Evolutionary conservation across 2,113 vertebrate genomes (phyloP).

Genomic region (Malurus melanocephalus): DNA sequence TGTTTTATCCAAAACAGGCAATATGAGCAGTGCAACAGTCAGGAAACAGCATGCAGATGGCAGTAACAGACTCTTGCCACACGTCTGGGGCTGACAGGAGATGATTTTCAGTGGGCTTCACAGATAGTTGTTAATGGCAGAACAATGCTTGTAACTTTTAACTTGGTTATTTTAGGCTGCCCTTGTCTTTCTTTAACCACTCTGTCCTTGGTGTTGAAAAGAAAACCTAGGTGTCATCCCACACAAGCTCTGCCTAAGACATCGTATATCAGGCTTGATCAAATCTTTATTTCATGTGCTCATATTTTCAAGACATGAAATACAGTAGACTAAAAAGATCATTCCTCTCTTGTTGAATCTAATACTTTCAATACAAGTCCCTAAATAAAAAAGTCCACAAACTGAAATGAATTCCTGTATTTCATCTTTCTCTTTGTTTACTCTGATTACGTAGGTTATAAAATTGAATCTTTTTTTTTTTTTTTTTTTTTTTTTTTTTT

Average conservation of each 20-base stretch:
- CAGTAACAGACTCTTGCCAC: neutral
- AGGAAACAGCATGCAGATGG: neutral
- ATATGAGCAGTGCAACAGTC: neutral
- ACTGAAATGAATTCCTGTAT: neutral
- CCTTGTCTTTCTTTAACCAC: neutral
- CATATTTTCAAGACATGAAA: neutral
- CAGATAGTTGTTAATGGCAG: neutral
- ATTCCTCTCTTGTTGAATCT: neutral
- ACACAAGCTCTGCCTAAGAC: neutral
- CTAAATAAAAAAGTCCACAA: neutral
- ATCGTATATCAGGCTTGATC: neutral
- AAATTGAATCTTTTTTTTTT: neutral
- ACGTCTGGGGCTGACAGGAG: neutral
- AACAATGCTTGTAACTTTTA: neutral
- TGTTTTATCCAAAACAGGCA: neutral
- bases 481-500: slow-evolving; percentile 12
- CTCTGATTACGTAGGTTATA: neutral
- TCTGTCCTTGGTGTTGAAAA: neutral
- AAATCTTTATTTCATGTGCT: neutral
- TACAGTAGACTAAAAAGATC: neutral
- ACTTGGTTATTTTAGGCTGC: neutral
- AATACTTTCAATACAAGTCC: neutral
- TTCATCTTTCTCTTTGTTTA: neutral
- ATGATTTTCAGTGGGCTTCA: neutral
- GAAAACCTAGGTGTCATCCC: neutral